A percentile compares a stretch with the other conserved stretches of the same genome.
Conservation (phyloP, 1,140 invertebrate genomes). For the Caenorhabditis briggsae region DNA sequence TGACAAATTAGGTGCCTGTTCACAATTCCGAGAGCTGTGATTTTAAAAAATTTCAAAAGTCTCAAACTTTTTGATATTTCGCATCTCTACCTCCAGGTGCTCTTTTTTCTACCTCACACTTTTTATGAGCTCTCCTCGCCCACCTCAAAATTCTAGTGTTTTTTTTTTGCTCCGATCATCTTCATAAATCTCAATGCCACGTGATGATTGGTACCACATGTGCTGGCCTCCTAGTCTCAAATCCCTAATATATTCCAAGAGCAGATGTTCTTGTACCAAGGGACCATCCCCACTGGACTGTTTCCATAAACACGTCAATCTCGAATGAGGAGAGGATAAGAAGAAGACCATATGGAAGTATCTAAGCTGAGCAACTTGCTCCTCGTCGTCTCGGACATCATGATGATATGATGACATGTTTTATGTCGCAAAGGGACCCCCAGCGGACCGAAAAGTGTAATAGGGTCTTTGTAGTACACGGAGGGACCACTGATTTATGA, state of each 20-base stretch:
- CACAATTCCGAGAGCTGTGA: too few species aligned
- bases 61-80: too few species aligned
- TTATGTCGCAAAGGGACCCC: not conserved
- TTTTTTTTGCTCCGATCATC: not conserved
- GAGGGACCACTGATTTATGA: conserved; percentile 23
- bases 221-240: not conserved
- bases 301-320: conserved; percentile 44
- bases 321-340: not conserved
- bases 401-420: conserved; percentile 54
- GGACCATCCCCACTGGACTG: not conserved
- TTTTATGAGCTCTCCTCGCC: not conserved
- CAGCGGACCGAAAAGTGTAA: not conserved
- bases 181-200: conserved; percentile 17
- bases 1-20: too few species aligned
- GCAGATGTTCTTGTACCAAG: conserved; percentile 24
- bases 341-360: not conserved
- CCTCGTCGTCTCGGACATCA: conserved; percentile 14
- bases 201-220: conserved; percentile 33
- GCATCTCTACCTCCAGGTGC: not conserved
- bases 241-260: conserved; percentile 44
- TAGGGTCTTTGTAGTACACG: conserved; percentile 26
- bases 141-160: too few species aligned
- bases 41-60: too few species aligned
- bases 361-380: not conserved
- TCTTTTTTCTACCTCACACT: too few species aligned